Evolutionary conservation across 2,888 invertebrate species (phyloP), one percentile per base, ranked within the genome.

Genomic region (Xiphydria camelus): DNA sequence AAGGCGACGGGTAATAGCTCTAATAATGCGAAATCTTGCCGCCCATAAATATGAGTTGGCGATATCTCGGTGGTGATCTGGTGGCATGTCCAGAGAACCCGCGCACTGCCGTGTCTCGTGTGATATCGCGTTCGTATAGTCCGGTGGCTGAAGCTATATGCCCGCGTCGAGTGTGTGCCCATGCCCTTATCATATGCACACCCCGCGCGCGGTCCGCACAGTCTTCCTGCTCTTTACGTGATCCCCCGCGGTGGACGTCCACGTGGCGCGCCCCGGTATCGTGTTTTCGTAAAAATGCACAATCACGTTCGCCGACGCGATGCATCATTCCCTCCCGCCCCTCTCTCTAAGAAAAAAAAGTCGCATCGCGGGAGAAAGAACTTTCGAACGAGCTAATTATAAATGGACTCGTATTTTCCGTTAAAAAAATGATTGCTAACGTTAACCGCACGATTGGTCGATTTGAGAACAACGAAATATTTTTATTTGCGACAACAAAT

Each of bases 1-100:
- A 73, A 69, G n/a, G n/a, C n/a, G n/a, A 68, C 66, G 63, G 64
- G 66, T 69, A 75, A 73, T 68, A 68, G 67, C 73, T 62, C 68
- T 74, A 73, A 75, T 73, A 75, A 75, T 69, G 72, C 65, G 66
- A 75, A 72, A 75, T 75, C 74, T 74, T 59, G 62, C 51, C 55
- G 59, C 64, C 59, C 68, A 73, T 75, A 75, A 75, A 74, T 75
- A 75, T 63, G 68, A 68, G 64, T 60, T 58, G 53, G 55, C 55
- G 63, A 66, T 75, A 75, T 74, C 74, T 53, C 51, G 37, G 45
- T 41, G 38, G 47, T 55, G 60, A 75, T 74, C 73, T 70, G 57
- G 63, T 18, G 39, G 55, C 55, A 55, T 55, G 55, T 55, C 55
- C 50, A 49, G 51, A 50, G 51, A 53, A 58, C 53, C 40, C 56